Base-by-base conservation (phyloP, 2,888 invertebrate species). In the Rhopalosiphum nymphaeae region DNA sequence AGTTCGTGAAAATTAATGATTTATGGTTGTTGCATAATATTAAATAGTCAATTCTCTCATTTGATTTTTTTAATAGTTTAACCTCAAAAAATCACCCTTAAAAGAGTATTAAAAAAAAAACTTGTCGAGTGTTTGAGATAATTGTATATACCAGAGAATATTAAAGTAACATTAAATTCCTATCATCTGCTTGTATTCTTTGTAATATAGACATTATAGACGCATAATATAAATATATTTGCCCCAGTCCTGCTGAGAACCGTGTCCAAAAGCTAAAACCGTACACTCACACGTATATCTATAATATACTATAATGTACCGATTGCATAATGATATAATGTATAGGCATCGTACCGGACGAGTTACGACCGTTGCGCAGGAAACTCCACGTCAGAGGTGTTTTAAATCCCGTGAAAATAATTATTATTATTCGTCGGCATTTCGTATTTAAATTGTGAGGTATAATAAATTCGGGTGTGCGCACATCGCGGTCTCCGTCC, bases 341-440 rank as follows among this genome's bases (percentile, higher is more conserved):
- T 36, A 11, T 61, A 67, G 16, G 67, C n/a, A 67, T 36, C 67
- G 67, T 36, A 67, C 67, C 36, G 36, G 36, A 67, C 67, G 67
- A 67, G 67, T 67, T 67, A 67, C 67, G 67, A 67, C 36, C 67
- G 67, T 67, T n/a, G 16, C n/a, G 3, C 53, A 36, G 88, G 56
- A 88, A 56, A 26, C 36, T 25, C 53, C 36, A 36, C 9, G n/a
- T 53, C 53, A 36, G 88, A 53, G 53, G 16, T 21, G n/a, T 88
- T 10, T 21, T 56, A 53, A 87, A 49, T 36, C 53, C 53, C 25
- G 26, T 36, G 53, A 88, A 36, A 46, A 88, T 88, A 42, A 88
- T 88, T 56, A 88, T 53, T 53, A 88, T 89, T 89, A 56, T 5
- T 57, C 89, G 89, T 25, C 89, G 42, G 29, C 67, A 67, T 67